A percentile compares a stretch with the other conserved stretches of the same genome.
Conservation (phyloP, 2,797 vertebrate species). For the Hydrolagus colliei region DNA sequence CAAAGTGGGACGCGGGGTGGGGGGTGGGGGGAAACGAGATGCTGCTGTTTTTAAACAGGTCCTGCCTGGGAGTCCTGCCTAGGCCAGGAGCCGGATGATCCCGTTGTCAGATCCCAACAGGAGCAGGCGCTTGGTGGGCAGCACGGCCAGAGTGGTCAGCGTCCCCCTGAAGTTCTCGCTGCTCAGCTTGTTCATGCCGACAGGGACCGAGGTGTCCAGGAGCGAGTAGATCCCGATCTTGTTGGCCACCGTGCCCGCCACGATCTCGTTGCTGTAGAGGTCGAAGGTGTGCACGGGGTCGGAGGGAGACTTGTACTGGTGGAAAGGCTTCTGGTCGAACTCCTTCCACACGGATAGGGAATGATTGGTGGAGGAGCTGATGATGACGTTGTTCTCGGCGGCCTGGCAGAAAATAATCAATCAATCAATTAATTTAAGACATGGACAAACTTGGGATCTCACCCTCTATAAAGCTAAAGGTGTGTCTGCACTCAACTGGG, state of each 20-base stretch:
- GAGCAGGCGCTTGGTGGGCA: constrained; percentile 89
- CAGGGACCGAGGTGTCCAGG: constrained; percentile 71
- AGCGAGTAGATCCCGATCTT: constrained; percentile 92
- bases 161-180: constrained; percentile 97
- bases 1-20: background rate
- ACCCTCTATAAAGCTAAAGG: no score
- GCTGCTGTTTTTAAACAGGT: background rate
- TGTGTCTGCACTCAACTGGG: no score
- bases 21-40: background rate
- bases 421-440: constrained; percentile 20
- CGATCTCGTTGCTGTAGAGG: constrained; percentile 81
- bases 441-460: no score
- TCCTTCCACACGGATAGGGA: constrained; percentile 90
- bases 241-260: constrained; percentile 88
- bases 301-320: constrained; percentile 82
- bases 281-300: constrained; percentile 91
- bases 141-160: constrained; percentile 82
- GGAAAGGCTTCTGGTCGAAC: constrained; percentile 82
- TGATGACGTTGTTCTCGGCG: constrained; percentile 77
- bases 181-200: constrained; percentile 84
- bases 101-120: constrained; percentile 93
- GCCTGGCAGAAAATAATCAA: constrained; percentile 59
- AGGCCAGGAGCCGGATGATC: constrained; percentile 80
- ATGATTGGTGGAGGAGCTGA: constrained; percentile 92
- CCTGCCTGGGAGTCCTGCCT: constrained; percentile 9